Base-by-base conservation (phyloP, 2,888 invertebrate species). In the Eumacrocentrus americanus region DNA sequence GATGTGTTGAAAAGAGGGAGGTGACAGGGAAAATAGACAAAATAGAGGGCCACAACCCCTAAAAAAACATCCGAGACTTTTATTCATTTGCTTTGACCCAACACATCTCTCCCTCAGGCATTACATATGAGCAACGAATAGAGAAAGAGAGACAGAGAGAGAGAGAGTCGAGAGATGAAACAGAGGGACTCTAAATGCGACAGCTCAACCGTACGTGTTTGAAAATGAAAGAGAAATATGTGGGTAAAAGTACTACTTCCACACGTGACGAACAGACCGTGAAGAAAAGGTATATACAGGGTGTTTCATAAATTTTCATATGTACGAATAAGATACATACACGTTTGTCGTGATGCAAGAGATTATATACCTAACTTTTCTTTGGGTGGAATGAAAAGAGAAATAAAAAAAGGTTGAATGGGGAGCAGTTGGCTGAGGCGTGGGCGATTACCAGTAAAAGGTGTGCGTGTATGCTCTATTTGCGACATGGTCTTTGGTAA, bases 241-340 rank as follows among this genome's bases (percentile, higher is more conserved):
- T 67, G 71, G 71, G 73, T 72, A 73, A 75, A 74, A 72, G n/a
- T n/a, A n/a, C n/a, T 75, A 67, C 71, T 69, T 29, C 72, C 70
- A 70, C 72, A 71, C 72, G 72, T 72, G 73, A 73, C 75, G 74
- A 75, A 70, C 74, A 70, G 74, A 75, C 72, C 75, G 75, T 75
- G 75, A 75, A 75, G 72, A 71, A 63, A 70, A 72, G 70, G 70
- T 69, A 59, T 62, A 55, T 68, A 72, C 63, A 60, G 69, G 70
- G 74, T 73, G 73, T 70, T 70, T 55, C 62, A 61, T 71, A 71
- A 72, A 72, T 70, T 67, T 67, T 62, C 67, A 71, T 67, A 56
- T 29, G 9, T 6, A 29, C 29, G 9, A 6, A 29, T 9, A 9
- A 29, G 9, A 29, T 29, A 29, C 29, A 29, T 29, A 29, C 29